Percentiles rank a stretch among this genome's conserved stretches.
Conservation (phyloP, 1,140 invertebrate genomes). For the Ridgeia piscesae region DNA sequence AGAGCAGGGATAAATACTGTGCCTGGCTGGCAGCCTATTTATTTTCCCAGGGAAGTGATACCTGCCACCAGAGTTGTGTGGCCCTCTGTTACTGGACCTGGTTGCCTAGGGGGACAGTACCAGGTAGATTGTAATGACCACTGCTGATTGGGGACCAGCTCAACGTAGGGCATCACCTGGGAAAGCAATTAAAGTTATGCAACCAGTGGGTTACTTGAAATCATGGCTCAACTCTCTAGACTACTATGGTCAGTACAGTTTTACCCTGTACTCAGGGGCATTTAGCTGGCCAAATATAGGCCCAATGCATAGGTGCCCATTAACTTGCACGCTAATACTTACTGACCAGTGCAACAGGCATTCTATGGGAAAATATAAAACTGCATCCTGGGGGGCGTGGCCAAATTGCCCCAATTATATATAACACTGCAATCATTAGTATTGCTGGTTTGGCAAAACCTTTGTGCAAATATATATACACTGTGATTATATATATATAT, state of each 20-base stretch:
- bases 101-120: background rate
- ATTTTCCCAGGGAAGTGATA: background rate
- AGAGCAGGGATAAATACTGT: constrained; percentile 7
- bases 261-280: too few species aligned
- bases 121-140: background rate
- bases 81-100: background rate
- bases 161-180: background rate
- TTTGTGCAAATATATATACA: background rate
- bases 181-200: background rate
- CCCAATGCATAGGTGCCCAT: too few species aligned
- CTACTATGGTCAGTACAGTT: too few species aligned
- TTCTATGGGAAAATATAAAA: too few species aligned
- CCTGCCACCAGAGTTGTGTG: background rate
- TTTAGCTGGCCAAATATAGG: too few species aligned
- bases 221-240: too few species aligned
- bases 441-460: background rate
- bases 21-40: background rate
- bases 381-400: too few species aligned
- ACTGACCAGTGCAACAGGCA: too few species aligned
- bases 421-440: background rate
- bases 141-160: background rate
- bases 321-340: too few species aligned
- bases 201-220: background rate
- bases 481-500: too few species aligned
- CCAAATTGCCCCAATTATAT: background rate